Conservation (phyloP, 1,140 invertebrate genomes). For the Melanaphis sacchari region DNA sequence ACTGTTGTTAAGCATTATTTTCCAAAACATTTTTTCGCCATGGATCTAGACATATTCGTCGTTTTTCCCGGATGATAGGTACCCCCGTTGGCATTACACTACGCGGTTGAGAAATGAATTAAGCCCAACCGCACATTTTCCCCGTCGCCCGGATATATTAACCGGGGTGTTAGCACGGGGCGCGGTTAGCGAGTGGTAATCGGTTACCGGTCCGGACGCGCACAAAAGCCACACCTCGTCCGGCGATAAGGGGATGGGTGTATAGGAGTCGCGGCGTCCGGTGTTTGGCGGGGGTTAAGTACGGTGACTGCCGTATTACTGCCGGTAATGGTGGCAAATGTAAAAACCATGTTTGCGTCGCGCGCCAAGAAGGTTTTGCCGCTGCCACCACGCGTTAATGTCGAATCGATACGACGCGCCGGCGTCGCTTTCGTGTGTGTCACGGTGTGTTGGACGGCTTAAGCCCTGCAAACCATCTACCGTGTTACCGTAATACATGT, state of each 20-base stretch:
- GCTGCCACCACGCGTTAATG: background rate
- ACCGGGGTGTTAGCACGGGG: background rate
- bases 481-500: background rate
- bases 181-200: conserved; percentile 19
- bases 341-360: conserved; percentile 32
- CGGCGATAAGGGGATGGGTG: no score
- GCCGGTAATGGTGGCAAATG: conserved; percentile 8
- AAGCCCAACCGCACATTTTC: background rate
- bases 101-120: background rate
- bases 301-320: background rate
- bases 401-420: conserved; percentile 25
- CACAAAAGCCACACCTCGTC: background rate
- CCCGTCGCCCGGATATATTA: background rate
- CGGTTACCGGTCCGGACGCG: conserved; percentile 4
- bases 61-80: background rate
- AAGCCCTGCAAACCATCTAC: background rate
- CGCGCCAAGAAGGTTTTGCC: conserved; percentile 18
- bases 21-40: background rate
- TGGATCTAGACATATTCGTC: background rate
- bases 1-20: no score
- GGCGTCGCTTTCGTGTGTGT: background rate
- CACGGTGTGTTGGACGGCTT: background rate
- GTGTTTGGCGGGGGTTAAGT: background rate
- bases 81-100: background rate
- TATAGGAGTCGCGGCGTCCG: background rate